Evolutionary conservation across 2,797 vertebrate genomes (phyloP).

Genomic region (Ctenochaetus hawaiiensis): DNA sequence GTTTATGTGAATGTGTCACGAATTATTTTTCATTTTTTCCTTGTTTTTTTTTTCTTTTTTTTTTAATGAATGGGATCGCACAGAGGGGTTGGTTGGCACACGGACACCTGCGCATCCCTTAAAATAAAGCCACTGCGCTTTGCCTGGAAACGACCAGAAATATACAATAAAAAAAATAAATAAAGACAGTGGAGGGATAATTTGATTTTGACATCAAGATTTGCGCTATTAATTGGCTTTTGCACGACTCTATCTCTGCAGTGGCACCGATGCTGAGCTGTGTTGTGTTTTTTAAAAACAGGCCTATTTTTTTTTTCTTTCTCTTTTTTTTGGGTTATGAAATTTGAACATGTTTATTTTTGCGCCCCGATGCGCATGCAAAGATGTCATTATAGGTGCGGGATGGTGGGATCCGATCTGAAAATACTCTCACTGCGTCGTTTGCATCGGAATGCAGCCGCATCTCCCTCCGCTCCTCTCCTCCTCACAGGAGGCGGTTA

Average conservation of each 20-base stretch:
- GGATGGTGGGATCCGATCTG: constrained; percentile 40
- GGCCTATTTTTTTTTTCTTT: not conserved
- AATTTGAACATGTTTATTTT: constrained; percentile 36
- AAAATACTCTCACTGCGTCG: constrained; percentile 77
- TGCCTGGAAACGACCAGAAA: constrained; percentile 49
- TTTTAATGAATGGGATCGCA: constrained; percentile 60
- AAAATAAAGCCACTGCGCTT: constrained; percentile 54
- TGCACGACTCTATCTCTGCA: constrained; percentile 4
- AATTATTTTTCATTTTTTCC: constrained; percentile 36
- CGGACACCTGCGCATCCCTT: constrained; percentile 72
- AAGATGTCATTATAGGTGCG: constrained; percentile 40
- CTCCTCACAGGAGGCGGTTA: constrained; percentile 50
- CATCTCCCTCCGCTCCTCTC: constrained; percentile 1
- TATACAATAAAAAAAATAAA: not conserved
- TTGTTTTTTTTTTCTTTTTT: constrained; percentile 25
- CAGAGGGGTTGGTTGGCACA: constrained; percentile 45
- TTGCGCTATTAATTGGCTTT: constrained; percentile 39
- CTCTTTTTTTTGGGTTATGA: constrained; percentile 13
- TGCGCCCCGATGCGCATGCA: constrained; percentile 49
- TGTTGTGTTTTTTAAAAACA: constrained; percentile 30
- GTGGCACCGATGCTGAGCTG: constrained; percentile 15
- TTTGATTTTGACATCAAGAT: constrained; percentile 5
- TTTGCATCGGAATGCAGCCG: constrained; percentile 85
- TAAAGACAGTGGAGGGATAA: not conserved
- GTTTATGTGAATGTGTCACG: constrained; percentile 28